Conservation (phyloP, 2,113 vertebrate species). For the Myiozetetes cayanensis region DNA sequence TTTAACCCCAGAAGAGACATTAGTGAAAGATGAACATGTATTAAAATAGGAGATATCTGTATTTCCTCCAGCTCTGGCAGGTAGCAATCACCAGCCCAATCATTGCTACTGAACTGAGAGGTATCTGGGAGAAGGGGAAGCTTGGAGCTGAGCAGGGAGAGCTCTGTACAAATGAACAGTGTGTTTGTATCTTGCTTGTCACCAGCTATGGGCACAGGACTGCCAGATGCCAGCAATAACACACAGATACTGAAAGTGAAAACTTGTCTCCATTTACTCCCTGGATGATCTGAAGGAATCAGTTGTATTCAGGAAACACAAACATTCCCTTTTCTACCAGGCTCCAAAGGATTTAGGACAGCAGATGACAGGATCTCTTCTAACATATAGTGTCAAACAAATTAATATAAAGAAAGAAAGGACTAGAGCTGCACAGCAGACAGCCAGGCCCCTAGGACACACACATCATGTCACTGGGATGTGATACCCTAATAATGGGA, state of each 20-base stretch:
- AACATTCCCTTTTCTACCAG: background rate
- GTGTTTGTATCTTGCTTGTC: background rate
- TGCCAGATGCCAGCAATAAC: background rate
- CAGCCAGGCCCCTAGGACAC: background rate
- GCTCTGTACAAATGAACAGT: background rate
- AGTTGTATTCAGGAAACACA: background rate
- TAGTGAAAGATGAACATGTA: background rate
- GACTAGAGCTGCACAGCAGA: background rate
- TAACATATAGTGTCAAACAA: background rate
- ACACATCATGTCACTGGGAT: background rate
- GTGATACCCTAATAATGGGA: background rate
- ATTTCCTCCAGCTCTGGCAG: background rate
- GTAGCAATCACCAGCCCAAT: background rate
- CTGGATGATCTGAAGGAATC: background rate
- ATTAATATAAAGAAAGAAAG: background rate
- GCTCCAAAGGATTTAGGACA: background rate
- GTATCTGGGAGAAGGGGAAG: background rate
- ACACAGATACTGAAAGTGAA: slow-evolving; percentile 7
- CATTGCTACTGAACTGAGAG: background rate
- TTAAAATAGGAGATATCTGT: background rate
- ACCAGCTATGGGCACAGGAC: background rate
- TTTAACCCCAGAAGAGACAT: background rate
- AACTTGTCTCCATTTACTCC: background rate
- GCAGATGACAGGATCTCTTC: background rate
- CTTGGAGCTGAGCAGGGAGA: background rate